phyloP scores from a whole-genome alignment of 2,113 vertebrate genomes.

The Passer montanus region DNA sequence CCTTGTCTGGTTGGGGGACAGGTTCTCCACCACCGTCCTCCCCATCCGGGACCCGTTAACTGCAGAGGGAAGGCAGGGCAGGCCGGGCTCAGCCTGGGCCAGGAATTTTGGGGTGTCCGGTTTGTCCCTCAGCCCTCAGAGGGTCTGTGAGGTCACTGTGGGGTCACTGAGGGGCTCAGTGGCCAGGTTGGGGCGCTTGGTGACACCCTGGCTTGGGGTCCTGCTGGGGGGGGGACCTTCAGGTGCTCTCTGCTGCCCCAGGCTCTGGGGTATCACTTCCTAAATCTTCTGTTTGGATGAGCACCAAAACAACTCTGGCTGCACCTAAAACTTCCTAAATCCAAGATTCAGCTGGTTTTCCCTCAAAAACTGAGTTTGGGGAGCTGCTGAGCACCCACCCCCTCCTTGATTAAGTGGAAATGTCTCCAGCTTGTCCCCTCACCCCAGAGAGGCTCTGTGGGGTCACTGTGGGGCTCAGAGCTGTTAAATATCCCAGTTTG shows the following conservation, averaged over 20 bases:
- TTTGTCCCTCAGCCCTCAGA: background rate
- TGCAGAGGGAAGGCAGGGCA: constrained; percentile 63
- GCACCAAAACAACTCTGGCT: background rate
- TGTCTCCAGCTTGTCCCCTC: background rate
- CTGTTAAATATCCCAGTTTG: background rate
- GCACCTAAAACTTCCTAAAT: background rate
- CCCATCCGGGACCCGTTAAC: constrained; percentile 88
- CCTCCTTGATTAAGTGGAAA: too few species aligned
- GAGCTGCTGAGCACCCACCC: background rate
- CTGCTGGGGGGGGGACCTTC: background rate
- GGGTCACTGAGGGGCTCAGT: background rate
- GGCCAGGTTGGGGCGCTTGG: fast-evolving
- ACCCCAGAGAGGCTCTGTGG: background rate
- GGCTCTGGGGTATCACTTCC: background rate
- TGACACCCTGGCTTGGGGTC: background rate
- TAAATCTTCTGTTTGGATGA: background rate
- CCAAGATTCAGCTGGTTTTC: background rate
- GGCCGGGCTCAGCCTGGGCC: background rate
- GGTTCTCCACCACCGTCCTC: constrained; percentile 74
- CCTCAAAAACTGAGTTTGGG: background rate
- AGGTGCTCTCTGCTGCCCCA: background rate
- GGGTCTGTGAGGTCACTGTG: background rate
- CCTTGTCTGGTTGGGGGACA: constrained; percentile 86
- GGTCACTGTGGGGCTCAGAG: background rate
- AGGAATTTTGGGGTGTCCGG: background rate